A percentile compares a stretch with the other conserved stretches of the same genome.
Evolutionary conservation across 2,113 vertebrate species (phyloP).

Genomic region (Pachypanchax playfairii): DNA sequence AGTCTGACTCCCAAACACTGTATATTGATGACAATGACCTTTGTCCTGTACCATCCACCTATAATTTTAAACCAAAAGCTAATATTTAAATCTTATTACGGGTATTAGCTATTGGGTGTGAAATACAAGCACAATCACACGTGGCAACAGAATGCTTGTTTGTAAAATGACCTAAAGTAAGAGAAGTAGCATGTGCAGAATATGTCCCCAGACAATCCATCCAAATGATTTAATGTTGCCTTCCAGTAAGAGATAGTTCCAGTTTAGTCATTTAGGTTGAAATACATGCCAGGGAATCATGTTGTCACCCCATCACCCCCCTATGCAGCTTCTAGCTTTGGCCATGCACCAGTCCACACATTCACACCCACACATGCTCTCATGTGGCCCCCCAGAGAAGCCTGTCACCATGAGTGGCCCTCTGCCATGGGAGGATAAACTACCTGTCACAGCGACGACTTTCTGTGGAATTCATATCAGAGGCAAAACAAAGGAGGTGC

Average conservation of each 20-base stretch:
- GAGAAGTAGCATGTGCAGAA: not conserved
- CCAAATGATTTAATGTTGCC: conserved; percentile 16
- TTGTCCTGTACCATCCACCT: too few species aligned
- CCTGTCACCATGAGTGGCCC: conserved; percentile 75
- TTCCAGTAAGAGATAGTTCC: not conserved
- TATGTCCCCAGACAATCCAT: not conserved
- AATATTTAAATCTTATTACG: too few species aligned
- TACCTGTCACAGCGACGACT: conserved; percentile 76
- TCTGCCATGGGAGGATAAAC: conserved; percentile 77
- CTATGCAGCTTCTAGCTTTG: not conserved
- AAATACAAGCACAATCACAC: too few species aligned
- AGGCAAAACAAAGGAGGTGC: conserved; percentile 78
- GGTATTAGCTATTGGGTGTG: too few species aligned
- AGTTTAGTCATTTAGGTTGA: conserved; percentile 31
- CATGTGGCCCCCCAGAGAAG: conserved; percentile 52
- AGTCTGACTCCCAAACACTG: too few species aligned
- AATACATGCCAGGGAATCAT: conserved; percentile 23
- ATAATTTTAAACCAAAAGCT: too few species aligned
- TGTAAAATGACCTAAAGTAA: not conserved
- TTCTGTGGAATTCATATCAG: conserved; percentile 80
- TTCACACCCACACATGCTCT: conserved; percentile 49
- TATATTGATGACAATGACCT: too few species aligned
- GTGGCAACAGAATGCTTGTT: not conserved
- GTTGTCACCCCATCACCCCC: conserved; percentile 11
- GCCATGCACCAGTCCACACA: conserved; percentile 7